Evolutionary conservation across 2,888 invertebrate genomes (phyloP).

Genomic region (Micoletzkya japonica): DNA sequence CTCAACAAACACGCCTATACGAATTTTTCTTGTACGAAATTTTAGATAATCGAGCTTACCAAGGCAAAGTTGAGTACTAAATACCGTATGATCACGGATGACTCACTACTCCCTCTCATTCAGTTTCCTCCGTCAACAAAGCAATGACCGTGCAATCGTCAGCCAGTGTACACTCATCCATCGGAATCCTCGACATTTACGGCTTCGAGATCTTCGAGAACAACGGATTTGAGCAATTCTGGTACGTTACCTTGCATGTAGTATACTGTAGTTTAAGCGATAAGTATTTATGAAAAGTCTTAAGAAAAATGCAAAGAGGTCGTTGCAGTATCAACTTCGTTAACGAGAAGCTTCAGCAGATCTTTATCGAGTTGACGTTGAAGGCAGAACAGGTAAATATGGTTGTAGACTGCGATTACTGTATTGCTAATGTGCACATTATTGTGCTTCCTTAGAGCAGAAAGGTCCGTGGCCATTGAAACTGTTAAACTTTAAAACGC

Average conservation of each 20-base stretch:
- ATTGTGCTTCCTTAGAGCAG: too few relatives aligned
- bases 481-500: too few relatives aligned
- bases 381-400: slow-evolving; percentile 71
- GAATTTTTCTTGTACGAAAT: too few relatives aligned
- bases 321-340: slow-evolving; percentile 74
- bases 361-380: slow-evolving; percentile 75
- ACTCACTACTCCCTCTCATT: not conserved
- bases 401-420: too few relatives aligned
- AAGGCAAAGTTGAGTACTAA: too few relatives aligned
- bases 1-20: too few relatives aligned
- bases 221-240: slow-evolving; percentile 76
- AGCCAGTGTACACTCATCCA: slow-evolving; percentile 62
- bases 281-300: not conserved
- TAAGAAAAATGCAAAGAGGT: not conserved
- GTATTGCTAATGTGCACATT: too few relatives aligned
- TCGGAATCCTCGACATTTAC: slow-evolving; percentile 76
- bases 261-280: not conserved
- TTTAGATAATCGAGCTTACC: too few relatives aligned
- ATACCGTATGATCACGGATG: too few relatives aligned
- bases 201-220: slow-evolving; percentile 76
- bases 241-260: slow-evolving; percentile 36
- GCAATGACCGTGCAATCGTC: slow-evolving; percentile 69
- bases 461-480: too few relatives aligned
- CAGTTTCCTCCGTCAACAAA: slow-evolving; percentile 67
- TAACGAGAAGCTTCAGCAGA: slow-evolving; percentile 76